Conservation (phyloP, 2,113 vertebrate species). For the Xiphophorus maculatus region DNA sequence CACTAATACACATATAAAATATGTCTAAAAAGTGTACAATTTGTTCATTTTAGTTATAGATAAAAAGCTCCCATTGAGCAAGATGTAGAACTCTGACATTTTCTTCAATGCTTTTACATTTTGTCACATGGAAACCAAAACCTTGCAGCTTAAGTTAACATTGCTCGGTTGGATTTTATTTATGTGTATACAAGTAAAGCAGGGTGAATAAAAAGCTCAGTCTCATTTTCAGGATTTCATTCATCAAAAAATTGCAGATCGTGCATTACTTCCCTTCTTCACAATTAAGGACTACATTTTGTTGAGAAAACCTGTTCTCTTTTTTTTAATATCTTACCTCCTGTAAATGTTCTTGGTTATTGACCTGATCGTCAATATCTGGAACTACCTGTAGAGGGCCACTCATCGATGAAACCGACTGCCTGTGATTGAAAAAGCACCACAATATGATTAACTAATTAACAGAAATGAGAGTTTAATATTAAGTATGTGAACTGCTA, state of each 20-base stretch:
- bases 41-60: too few species aligned
- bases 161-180: background rate
- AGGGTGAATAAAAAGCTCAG: background rate
- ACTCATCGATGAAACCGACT: constrained; percentile 92
- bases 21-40: too few species aligned
- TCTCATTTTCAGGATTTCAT: background rate
- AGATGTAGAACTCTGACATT: too few species aligned
- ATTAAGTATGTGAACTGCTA: background rate
- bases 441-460: constrained; percentile 6
- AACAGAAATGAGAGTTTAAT: background rate
- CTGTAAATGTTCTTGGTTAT: constrained; percentile 88
- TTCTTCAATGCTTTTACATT: background rate
- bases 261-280: background rate
- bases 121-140: background rate
- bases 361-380: constrained; percentile 96
- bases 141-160: background rate
- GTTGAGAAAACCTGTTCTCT: too few species aligned
- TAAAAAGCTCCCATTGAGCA: too few species aligned
- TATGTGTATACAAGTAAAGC: background rate
- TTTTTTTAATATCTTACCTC: constrained; percentile 80
- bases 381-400: constrained; percentile 98
- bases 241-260: background rate
- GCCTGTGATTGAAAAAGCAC: constrained; percentile 80
- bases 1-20: background rate
- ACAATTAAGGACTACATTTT: too few species aligned